Percentiles rank a stretch among this genome's conserved stretches.
Evolutionary conservation across 2,797 vertebrate genomes (phyloP).

Genomic region (Anas bernieri): DNA sequence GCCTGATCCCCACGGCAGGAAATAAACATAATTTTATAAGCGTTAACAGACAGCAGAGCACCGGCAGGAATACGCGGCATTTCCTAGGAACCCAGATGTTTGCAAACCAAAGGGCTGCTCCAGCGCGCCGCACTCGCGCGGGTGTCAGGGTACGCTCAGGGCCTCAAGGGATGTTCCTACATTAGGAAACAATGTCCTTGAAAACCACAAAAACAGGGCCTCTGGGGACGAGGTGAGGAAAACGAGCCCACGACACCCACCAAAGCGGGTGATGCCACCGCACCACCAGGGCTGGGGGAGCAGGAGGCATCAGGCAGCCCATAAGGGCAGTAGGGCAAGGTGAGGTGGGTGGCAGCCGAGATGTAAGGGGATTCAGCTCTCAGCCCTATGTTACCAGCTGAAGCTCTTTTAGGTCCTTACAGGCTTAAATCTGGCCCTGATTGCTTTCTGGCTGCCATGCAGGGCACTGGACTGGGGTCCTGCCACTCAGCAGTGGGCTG

Average conservation of each 20-base stretch:
- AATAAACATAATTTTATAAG: conserved; percentile 21
- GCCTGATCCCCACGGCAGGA: conserved; percentile 12
- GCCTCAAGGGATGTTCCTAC: conserved; percentile 6
- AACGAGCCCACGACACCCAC: fast-evolving
- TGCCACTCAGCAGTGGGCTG: not conserved
- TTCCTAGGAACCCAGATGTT: conserved; percentile 31
- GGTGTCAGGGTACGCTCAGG: not conserved
- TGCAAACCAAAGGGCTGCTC: not conserved
- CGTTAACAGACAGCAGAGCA: not conserved
- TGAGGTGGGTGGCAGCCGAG: not conserved
- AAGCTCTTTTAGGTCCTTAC: not conserved
- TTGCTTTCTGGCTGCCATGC: not conserved
- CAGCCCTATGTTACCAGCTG: not conserved
- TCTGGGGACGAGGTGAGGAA: fast-evolving
- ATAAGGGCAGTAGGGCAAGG: fast-evolving
- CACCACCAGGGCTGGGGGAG: not conserved
- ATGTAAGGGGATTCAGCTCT: not conserved
- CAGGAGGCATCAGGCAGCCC: fast-evolving
- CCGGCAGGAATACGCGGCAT: not conserved
- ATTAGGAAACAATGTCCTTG: not conserved
- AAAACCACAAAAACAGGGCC: not conserved
- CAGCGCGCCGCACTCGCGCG: not conserved
- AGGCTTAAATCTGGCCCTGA: not conserved
- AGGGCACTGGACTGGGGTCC: not conserved
- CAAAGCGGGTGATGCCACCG: not conserved